These are phyloP conservation scores for Leptothorax acervorum DNA, from an alignment of 2,888 invertebrate genomes.

Conservation along the genomic window DNA sequence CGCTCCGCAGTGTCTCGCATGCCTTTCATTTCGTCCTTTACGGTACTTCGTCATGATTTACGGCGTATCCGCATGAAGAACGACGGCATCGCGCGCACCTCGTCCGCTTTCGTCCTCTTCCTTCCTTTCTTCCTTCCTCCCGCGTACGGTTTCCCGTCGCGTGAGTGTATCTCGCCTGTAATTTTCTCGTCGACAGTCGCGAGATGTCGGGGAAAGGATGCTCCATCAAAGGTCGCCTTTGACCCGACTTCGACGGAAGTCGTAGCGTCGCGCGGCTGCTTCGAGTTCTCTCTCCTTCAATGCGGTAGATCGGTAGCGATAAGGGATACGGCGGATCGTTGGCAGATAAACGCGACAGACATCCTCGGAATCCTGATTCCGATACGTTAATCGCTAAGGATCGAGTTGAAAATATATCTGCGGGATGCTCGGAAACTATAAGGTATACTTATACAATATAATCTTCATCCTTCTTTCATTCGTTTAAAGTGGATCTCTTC, in stretches of 20 bases:
- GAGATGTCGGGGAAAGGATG: conserved; percentile 44
- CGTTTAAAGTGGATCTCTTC: background rate
- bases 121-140: conserved; percentile 50
- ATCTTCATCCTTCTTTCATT: background rate
- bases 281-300: conserved; percentile 9
- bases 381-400: background rate
- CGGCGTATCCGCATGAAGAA: conserved; percentile 74
- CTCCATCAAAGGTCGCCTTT: conserved; percentile 42
- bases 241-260: conserved; percentile 49
- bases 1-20: conserved; percentile 69
- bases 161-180: conserved; percentile 64
- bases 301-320: conserved; percentile 20
- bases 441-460: background rate
- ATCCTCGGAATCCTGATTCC: background rate
- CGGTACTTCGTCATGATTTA: conserved; percentile 77
- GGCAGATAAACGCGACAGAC: background rate
- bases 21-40: conserved; percentile 77
- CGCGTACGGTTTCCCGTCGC: conserved; percentile 46
- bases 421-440: background rate
- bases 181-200: conserved; percentile 71
- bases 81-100: conserved; percentile 66
- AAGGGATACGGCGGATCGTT: conserved; percentile 13
- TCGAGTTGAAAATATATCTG: conserved; percentile 3
- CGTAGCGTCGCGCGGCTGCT: conserved; percentile 10
- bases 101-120: conserved; percentile 24